Conservation (phyloP, 2,888 invertebrate species). For the Epirrhoe alternata region DNA sequence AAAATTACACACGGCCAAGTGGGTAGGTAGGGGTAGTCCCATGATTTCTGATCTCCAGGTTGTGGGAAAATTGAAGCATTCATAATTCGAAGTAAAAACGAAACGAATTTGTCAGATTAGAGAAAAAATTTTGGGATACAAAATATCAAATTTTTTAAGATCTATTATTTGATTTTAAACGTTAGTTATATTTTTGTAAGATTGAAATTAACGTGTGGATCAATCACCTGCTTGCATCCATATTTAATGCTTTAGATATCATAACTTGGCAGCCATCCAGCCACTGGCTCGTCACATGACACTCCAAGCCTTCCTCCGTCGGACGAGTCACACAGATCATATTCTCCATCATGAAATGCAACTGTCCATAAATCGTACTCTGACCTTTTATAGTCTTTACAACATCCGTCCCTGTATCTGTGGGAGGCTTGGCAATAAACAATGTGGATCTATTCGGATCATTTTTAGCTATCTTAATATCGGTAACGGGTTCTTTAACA, state of each 20-base stretch:
- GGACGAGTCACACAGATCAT: slow-evolving; percentile 87
- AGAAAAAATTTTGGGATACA: too few relatives aligned
- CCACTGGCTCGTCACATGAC: slow-evolving; percentile 86
- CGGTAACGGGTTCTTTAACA: slow-evolving; percentile 61
- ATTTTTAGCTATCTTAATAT: slow-evolving; percentile 53
- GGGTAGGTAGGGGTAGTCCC: too few relatives aligned
- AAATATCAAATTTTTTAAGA: too few relatives aligned
- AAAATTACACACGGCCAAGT: too few relatives aligned
- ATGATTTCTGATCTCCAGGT: too few relatives aligned
- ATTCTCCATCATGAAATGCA: slow-evolving; percentile 90
- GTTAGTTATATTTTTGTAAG: too few relatives aligned
- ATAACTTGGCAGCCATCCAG: slow-evolving; percentile 84
- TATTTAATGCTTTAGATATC: slow-evolving; percentile 79
- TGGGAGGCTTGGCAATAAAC: slow-evolving; percentile 46
- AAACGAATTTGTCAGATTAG: too few relatives aligned
- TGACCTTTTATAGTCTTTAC: slow-evolving; percentile 79
- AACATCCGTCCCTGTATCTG: slow-evolving; percentile 66
- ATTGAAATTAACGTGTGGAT: too few relatives aligned
- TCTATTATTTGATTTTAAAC: too few relatives aligned
- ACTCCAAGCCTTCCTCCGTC: slow-evolving; percentile 88
- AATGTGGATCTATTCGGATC: slow-evolving; percentile 52
- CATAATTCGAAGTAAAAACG: too few relatives aligned
- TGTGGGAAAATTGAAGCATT: too few relatives aligned
- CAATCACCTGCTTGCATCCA: slow-evolving; percentile 85
- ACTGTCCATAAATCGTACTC: slow-evolving; percentile 85